A percentile compares a stretch with the other conserved stretches of the same genome.
Evolutionary conservation across 2,888 invertebrate genomes (phyloP).

Genomic region (Dinocampus coccinellae): DNA sequence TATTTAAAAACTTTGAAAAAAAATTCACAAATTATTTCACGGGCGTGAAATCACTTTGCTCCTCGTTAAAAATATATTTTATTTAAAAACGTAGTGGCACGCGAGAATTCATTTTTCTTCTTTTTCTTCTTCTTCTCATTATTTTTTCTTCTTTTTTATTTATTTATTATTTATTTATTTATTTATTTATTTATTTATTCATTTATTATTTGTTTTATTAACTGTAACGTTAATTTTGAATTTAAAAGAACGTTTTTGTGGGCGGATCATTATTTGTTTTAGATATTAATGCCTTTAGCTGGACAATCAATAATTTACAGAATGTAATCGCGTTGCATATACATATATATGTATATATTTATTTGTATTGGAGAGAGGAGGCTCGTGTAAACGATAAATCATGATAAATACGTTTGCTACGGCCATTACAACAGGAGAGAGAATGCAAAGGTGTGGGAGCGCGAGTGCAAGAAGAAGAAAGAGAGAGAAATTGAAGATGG

Average conservation of each 20-base stretch:
- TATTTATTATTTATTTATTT: neutral
- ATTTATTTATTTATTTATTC: no score
- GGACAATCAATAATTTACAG: conserved; percentile 63
- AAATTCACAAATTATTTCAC: conserved; percentile 12
- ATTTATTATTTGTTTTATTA: no score
- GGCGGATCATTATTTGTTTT: conserved; percentile 59
- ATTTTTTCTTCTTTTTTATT: neutral
- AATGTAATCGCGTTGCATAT: conserved; percentile 59
- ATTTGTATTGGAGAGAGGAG: conserved; percentile 46
- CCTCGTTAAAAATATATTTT: conserved; percentile 16
- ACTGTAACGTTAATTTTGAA: conserved; percentile 10
- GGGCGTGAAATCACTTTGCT: conserved; percentile 25
- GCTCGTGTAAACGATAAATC: conserved; percentile 67
- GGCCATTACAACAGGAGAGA: conserved; percentile 59
- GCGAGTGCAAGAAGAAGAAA: conserved; percentile 23
- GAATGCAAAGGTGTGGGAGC: conserved; percentile 37
- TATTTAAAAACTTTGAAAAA: neutral
- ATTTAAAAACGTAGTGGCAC: conserved; percentile 20
- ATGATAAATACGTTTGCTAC: conserved; percentile 65
- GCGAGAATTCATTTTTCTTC: neutral
- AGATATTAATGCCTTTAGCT: conserved; percentile 60
- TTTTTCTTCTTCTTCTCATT: neutral
- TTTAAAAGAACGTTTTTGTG: conserved; percentile 13
- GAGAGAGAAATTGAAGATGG: conserved; percentile 31
- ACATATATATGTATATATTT: conserved; percentile 28